A percentile compares a stretch with the other conserved stretches of the same genome.
These are phyloP conservation scores for Helleia helle DNA, from an alignment of 2,888 invertebrate genomes.

Conservation along the genomic window DNA sequence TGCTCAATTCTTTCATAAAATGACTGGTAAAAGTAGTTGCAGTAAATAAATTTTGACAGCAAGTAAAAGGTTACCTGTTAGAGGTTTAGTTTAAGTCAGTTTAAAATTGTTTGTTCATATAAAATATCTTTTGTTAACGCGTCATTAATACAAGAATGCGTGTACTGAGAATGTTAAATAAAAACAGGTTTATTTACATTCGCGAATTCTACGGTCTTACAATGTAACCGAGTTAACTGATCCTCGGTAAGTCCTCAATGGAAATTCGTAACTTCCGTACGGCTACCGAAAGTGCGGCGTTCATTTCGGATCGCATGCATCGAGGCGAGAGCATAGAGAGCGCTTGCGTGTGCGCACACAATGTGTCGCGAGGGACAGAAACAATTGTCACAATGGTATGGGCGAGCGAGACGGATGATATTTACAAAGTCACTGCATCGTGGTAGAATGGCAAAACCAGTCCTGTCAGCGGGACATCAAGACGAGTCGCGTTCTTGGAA, in stretches of 20 bases:
- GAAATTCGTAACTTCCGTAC: conserved; percentile 49
- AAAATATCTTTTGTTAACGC: not conserved
- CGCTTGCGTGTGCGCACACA: conserved; percentile 66
- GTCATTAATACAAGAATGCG: not conserved
- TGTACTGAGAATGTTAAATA: not conserved
- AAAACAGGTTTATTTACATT: conserved; percentile 12
- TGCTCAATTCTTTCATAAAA: not conserved
- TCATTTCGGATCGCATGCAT: conserved; percentile 64
- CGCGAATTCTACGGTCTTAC: conserved; percentile 17
- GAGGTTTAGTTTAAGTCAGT: too few relatives aligned
- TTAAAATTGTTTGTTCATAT: not conserved
- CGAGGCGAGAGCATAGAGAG: conserved; percentile 56
- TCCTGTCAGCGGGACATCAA: conserved; percentile 72
- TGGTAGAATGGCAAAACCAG: conserved; percentile 65
- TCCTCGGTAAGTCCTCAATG: conserved; percentile 42
- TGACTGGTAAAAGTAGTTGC: not conserved
- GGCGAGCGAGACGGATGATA: conserved; percentile 38
- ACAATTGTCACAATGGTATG: conserved; percentile 24
- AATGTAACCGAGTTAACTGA: conserved; percentile 13
- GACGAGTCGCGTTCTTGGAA: conserved; percentile 70
- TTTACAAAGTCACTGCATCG: conserved; percentile 57
- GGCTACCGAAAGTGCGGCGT: conserved; percentile 59
- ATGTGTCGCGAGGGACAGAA: conserved; percentile 42
- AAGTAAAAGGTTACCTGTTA: not conserved
- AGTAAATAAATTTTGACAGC: not conserved